Conservation (phyloP, 2,797 vertebrate species). For the Numenius phaeopus region DNA sequence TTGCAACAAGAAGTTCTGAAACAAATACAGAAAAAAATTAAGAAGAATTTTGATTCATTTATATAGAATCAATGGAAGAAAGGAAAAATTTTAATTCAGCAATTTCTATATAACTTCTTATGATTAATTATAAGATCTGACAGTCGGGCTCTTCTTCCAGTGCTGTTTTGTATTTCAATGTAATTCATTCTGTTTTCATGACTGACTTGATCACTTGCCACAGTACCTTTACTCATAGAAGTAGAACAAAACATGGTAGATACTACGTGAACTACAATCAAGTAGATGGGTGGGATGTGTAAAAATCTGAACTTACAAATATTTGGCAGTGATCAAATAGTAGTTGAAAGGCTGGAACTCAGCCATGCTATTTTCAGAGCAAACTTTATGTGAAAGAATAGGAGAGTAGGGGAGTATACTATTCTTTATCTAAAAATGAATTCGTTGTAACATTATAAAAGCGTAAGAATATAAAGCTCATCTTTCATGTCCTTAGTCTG, state of each 20-base stretch:
- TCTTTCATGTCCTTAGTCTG: conserved; percentile 65
- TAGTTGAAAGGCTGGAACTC: conserved; percentile 45
- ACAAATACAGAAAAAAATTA: not conserved
- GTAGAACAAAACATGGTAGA: not conserved
- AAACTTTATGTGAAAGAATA: conserved; percentile 60
- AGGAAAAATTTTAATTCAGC: not conserved
- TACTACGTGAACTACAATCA: not conserved
- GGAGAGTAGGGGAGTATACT: conserved; percentile 36
- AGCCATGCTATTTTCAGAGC: conserved; percentile 47
- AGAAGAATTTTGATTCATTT: not conserved
- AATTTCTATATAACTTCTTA: not conserved
- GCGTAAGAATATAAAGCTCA: conserved; percentile 50
- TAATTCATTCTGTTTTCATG: not conserved
- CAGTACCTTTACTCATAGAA: not conserved
- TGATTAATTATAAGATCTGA: not conserved
- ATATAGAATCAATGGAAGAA: not conserved
- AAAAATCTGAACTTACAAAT: conserved; percentile 61
- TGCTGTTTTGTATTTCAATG: not conserved
- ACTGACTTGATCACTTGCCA: not conserved
- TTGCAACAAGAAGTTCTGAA: not conserved
- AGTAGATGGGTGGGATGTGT: not conserved
- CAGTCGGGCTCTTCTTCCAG: conserved; percentile 62
- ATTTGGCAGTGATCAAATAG: conserved; percentile 55
- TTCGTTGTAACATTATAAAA: not conserved
- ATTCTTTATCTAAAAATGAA: conserved; percentile 59